Evolutionary conservation across 1,140 invertebrate genomes (phyloP).

Genomic region (Megathymus violae): DNA sequence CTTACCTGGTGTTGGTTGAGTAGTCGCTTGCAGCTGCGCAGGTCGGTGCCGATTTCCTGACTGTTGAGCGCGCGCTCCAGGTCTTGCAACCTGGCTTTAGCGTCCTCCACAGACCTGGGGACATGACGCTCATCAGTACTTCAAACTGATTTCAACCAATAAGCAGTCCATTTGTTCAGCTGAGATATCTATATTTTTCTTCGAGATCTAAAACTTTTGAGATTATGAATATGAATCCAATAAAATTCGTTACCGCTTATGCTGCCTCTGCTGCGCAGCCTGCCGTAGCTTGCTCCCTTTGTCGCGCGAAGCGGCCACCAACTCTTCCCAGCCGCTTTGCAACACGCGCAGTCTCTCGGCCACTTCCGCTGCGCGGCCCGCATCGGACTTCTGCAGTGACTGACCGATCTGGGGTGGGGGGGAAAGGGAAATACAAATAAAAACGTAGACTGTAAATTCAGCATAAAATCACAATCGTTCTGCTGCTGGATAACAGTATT

Average conservation of each 20-base stretch:
- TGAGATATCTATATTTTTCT: too few relatives aligned
- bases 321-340: slow-evolving; percentile 59
- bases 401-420: slow-evolving; percentile 61
- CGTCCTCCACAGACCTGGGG: slow-evolving; percentile 90
- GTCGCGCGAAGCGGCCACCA: slow-evolving; percentile 87
- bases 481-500: too few relatives aligned
- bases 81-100: slow-evolving; percentile 92
- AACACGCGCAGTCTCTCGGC: slow-evolving; percentile 49
- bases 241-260: slow-evolving; percentile 83
- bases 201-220: too few relatives aligned
- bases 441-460: too few relatives aligned
- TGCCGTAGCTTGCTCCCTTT: slow-evolving; percentile 92
- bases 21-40: slow-evolving; percentile 94
- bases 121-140: too few relatives aligned
- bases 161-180: too few relatives aligned
- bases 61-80: slow-evolving; percentile 90
- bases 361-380: slow-evolving; percentile 58
- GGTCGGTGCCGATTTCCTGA: slow-evolving; percentile 92
- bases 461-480: too few relatives aligned
- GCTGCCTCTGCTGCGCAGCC: slow-evolving; percentile 91
- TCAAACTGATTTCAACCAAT: too few relatives aligned
- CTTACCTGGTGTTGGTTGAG: slow-evolving; percentile 93
- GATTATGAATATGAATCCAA: slow-evolving; percentile 1
- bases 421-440: too few relatives aligned
- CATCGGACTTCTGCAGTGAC: slow-evolving; percentile 74